Evolutionary conservation across 2,113 vertebrate genomes (phyloP).

Genomic region (Macrotus californicus): DNA sequence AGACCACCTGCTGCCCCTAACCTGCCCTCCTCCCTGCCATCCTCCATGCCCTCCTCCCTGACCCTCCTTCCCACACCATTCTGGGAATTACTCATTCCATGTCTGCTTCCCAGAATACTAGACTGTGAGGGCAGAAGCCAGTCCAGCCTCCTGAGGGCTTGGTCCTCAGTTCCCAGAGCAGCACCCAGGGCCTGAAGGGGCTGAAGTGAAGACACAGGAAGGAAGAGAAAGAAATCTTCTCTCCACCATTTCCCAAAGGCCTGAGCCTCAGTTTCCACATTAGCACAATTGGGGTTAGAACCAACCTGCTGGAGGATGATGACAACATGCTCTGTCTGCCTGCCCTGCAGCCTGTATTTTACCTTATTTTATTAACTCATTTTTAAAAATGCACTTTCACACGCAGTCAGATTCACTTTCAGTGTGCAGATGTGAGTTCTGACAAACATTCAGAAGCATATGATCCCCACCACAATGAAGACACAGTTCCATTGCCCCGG

Average conservation of each 20-base stretch:
- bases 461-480: neutral
- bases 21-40: rapidly evolving
- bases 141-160: neutral
- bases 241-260: neutral
- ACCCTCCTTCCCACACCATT: neutral
- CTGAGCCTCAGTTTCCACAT: neutral
- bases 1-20: neutral
- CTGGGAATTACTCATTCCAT: neutral
- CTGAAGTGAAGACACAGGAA: neutral
- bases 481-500: neutral
- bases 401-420: neutral
- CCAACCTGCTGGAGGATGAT: neutral
- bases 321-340: neutral
- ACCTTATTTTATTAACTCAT: neutral
- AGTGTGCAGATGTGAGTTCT: neutral
- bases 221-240: neutral
- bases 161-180: neutral
- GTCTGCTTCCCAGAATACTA: neutral
- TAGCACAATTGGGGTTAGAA: neutral
- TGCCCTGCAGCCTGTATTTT: neutral
- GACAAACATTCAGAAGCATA: neutral
- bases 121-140: neutral
- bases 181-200: neutral
- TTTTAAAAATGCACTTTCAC: neutral
- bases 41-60: neutral